These are phyloP conservation scores for Tachina fera DNA, from an alignment of 2,888 invertebrate genomes.

Conservation along the genomic window DNA sequence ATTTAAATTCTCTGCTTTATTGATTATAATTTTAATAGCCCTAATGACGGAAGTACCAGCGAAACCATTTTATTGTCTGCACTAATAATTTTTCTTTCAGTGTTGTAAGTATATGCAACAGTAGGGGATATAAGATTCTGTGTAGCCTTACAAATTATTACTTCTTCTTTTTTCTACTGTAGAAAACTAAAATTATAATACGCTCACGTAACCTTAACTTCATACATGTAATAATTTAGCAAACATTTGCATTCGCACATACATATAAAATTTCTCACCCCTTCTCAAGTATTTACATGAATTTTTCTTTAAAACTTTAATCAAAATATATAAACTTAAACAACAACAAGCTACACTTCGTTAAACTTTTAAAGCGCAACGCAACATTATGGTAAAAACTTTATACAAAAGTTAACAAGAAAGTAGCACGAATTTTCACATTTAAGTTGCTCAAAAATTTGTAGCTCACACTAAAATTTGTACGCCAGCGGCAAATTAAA, in stretches of 20 bases:
- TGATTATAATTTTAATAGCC: no score
- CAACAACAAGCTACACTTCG: background rate
- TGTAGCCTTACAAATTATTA: no score
- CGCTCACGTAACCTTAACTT: slow-evolving; percentile 66
- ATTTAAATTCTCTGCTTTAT: no score
- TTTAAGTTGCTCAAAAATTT: slow-evolving; percentile 18
- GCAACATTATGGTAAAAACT: slow-evolving; percentile 29
- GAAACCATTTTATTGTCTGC: no score
- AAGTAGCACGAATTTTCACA: slow-evolving; percentile 23
- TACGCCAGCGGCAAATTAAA: slow-evolving; percentile 27
- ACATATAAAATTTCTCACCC: background rate
- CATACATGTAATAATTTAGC: slow-evolving; percentile 64
- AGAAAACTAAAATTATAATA: slow-evolving; percentile 52
- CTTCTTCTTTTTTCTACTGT: background rate
- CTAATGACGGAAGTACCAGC: no score
- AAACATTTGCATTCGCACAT: slow-evolving; percentile 49
- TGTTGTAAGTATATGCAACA: no score
- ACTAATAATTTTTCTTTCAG: no score
- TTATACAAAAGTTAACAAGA: slow-evolving; percentile 23
- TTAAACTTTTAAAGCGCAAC: slow-evolving; percentile 22
- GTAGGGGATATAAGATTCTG: background rate
- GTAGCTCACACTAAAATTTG: slow-evolving; percentile 27
- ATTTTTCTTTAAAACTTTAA: background rate
- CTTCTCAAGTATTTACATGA: background rate
- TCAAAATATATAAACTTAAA: background rate